These are phyloP conservation scores for Macrosteles quadrilineatus DNA, from an alignment of 1,140 invertebrate species.

Conservation along the genomic window DNA sequence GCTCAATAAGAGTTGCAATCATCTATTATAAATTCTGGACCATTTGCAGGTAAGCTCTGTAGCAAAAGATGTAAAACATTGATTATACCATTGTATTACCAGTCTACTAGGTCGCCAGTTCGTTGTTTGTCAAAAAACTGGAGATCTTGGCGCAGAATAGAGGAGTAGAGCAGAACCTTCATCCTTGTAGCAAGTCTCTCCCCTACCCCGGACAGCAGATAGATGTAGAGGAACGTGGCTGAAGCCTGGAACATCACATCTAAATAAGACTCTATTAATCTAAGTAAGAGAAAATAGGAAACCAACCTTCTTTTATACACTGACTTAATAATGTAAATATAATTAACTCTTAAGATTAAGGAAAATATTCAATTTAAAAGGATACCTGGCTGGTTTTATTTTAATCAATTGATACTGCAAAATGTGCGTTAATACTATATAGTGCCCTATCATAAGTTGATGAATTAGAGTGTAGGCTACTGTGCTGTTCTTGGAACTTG, in stretches of 20 bases:
- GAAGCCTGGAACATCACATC: conserved; percentile 61
- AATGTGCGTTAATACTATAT: neutral
- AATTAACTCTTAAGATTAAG: neutral
- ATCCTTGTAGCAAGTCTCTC: conserved; percentile 82
- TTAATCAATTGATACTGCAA: neutral
- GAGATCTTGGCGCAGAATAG: conserved; percentile 85
- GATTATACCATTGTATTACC: conserved; percentile 52
- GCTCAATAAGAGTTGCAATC: too few species aligned
- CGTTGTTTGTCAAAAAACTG: conserved; percentile 88
- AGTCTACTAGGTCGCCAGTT: conserved; percentile 88
- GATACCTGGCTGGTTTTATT: neutral
- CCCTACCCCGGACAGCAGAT: conserved; percentile 79
- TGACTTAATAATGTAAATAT: neutral
- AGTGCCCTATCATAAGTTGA: too few species aligned
- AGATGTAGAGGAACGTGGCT: conserved; percentile 89
- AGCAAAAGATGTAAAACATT: too few species aligned
- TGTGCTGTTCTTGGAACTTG: too few species aligned
- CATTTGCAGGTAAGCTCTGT: too few species aligned
- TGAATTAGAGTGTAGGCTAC: too few species aligned
- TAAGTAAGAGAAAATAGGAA: too few species aligned
- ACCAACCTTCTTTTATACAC: neutral
- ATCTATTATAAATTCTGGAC: too few species aligned
- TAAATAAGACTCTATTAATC: conserved; percentile 29
- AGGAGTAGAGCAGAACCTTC: conserved; percentile 78
- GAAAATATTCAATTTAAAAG: neutral